Conservation (phyloP, 2,888 invertebrate species). For the Xestoiulus laeticollis region DNA sequence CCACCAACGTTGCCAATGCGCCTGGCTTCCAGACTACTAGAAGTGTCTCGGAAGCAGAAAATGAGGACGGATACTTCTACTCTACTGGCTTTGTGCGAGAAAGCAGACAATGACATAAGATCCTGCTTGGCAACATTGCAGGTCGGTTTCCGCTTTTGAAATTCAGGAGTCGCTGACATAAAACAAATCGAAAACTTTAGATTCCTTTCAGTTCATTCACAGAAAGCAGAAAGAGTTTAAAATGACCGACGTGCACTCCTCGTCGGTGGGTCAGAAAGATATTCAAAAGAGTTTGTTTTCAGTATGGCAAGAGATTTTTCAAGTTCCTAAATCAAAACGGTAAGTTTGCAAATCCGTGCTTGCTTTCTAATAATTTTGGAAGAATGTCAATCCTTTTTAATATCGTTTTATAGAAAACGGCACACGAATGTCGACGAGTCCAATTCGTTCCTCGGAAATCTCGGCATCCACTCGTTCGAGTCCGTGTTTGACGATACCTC, state of each 20-base stretch:
- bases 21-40: constrained; percentile 72
- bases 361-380: not conserved
- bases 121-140: constrained; percentile 91
- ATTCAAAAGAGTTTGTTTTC: constrained; percentile 82
- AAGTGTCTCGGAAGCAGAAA: constrained; percentile 75
- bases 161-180: not conserved
- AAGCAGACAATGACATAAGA: constrained; percentile 88
- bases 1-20: constrained; percentile 61
- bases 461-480: not conserved
- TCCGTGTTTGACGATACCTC: not conserved
- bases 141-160: constrained; percentile 58
- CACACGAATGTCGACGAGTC: not conserved
- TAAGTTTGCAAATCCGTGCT: constrained; percentile 44
- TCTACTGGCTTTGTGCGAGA: constrained; percentile 80
- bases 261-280: constrained; percentile 86
- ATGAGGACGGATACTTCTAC: constrained; percentile 76
- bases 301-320: constrained; percentile 84
- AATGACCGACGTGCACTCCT: constrained; percentile 71
- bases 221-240: constrained; percentile 61
- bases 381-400: not conserved
- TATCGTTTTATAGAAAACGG: not conserved
- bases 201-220: constrained; percentile 61
- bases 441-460: not conserved
- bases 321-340: constrained; percentile 63
- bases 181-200: not conserved